phyloP scores from a whole-genome alignment of 2,113 vertebrate genomes.

The Chloropsis cyanopogon region DNA sequence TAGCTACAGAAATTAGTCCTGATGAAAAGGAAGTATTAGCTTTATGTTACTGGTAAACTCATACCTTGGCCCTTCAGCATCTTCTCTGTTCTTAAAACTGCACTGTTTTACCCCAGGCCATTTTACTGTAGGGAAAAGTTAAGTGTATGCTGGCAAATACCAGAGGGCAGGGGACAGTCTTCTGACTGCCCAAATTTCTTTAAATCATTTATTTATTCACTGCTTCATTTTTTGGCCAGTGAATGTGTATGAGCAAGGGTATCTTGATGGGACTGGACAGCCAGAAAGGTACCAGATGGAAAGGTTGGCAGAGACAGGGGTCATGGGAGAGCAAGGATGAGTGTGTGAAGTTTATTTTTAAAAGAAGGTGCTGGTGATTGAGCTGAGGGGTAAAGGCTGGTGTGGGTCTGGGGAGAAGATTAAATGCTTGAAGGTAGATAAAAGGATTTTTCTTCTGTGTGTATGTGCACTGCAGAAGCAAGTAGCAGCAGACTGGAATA shows the following conservation, averaged over 20 bases:
- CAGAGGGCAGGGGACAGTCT: not conserved
- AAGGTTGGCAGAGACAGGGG: not conserved
- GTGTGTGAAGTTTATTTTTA: not conserved
- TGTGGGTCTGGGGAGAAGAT: not conserved
- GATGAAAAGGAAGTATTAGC: not conserved
- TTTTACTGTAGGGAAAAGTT: not conserved
- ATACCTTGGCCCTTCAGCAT: not conserved
- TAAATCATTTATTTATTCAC: not conserved
- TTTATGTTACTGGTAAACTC: not conserved
- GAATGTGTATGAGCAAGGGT: not conserved
- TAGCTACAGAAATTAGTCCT: not conserved
- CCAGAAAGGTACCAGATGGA: slow-evolving; percentile 16
- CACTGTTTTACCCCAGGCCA: not conserved
- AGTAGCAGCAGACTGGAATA: not conserved
- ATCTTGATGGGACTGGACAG: not conserved
- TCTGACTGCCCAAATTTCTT: not conserved
- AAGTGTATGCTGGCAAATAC: not conserved
- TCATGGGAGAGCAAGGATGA: not conserved
- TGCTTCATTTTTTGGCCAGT: not conserved
- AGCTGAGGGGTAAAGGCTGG: not conserved
- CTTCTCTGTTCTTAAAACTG: not conserved
- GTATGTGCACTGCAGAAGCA: not conserved
- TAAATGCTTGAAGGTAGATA: not conserved
- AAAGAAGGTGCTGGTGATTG: not conserved
- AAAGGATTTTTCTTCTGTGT: not conserved